Evolutionary conservation across 2,797 vertebrate genomes (phyloP), one percentile per base, ranked within the genome.

Genomic region (Sparus aurata): DNA sequence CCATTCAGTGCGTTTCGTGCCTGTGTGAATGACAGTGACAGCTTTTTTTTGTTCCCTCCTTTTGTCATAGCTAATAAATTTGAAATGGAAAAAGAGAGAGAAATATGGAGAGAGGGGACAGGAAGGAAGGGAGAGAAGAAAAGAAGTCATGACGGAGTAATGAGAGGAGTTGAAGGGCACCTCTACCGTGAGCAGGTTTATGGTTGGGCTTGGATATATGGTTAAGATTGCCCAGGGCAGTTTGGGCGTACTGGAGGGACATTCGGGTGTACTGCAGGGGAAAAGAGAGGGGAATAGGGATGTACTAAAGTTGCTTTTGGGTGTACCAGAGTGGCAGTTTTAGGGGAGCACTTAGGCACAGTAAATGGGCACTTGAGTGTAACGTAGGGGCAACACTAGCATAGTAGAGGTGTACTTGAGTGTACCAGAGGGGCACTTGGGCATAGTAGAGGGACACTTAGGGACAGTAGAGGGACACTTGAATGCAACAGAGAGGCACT

Each of bases 11-110:
- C 17, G 1, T 59, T 52, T 77, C 17, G n/a, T 65, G 59, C 16
- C 11, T 3, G 12, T 60, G 58, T 60, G 67, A 85, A 52, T 69
- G 69, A 77, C 69, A 61, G 30, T 47, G 69, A 63, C 13, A 2
- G 47, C 50, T 77, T 69, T 34, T 79, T 80, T 61, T 12, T 75
- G 50, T 80, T 81, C 34, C 27, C 30, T 57, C 20, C 38, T 69
- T 71, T 84, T 82, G 72, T 78, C 62, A 30, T 34, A 60, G 54
- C 58, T 73, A 70, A 77, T 86, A 65, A 0, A 82, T 79, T 61
- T 86, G 45, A 62, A 85, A 83, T 61, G 12, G 49, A 65, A 30
- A 55, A 61, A 22, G 7, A 38, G 25, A 73, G 53, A 53, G n/a
- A 47, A 60, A 69, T 67, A 63, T 50, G 3, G 54, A 66, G 55